Percentiles rank a stretch among this genome's conserved stretches.
These are phyloP conservation scores for Ophion ellenae DNA, from an alignment of 2,888 invertebrate genomes.

Conservation along the genomic window DNA sequence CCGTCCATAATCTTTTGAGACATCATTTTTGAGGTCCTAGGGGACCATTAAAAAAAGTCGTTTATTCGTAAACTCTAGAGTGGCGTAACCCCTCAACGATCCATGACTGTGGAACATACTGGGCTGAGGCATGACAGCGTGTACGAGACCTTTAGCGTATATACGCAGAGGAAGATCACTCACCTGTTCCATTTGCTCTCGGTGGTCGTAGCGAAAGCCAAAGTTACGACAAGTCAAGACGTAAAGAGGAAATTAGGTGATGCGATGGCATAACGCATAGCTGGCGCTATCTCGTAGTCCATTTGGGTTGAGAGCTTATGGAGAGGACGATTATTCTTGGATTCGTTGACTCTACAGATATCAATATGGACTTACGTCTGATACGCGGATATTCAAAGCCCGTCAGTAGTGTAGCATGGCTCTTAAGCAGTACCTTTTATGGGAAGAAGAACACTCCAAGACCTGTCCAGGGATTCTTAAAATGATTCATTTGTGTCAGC, in stretches of 20 bases:
- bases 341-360: no score
- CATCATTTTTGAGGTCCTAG: no score
- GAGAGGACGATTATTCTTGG: background rate
- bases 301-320: background rate
- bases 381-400: no score
- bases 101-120: constrained; percentile 27
- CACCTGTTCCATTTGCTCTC: constrained; percentile 10
- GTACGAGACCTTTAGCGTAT: background rate
- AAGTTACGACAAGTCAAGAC: background rate
- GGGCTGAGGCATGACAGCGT: background rate
- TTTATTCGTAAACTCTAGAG: no score
- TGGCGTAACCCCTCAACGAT: constrained; percentile 30
- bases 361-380: no score
- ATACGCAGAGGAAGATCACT: background rate
- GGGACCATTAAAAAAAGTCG: no score
- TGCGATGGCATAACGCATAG: constrained; percentile 2
- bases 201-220: background rate
- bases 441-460: no score
- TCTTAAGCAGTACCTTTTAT: no score
- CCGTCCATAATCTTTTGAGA: no score
- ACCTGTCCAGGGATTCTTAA: no score
- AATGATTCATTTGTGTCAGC: background rate
- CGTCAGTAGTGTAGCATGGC: no score
- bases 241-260: constrained; percentile 1
- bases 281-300: background rate